Evolutionary conservation across 2,113 vertebrate species (phyloP).

Genomic region (Synchiropus splendidus): DNA sequence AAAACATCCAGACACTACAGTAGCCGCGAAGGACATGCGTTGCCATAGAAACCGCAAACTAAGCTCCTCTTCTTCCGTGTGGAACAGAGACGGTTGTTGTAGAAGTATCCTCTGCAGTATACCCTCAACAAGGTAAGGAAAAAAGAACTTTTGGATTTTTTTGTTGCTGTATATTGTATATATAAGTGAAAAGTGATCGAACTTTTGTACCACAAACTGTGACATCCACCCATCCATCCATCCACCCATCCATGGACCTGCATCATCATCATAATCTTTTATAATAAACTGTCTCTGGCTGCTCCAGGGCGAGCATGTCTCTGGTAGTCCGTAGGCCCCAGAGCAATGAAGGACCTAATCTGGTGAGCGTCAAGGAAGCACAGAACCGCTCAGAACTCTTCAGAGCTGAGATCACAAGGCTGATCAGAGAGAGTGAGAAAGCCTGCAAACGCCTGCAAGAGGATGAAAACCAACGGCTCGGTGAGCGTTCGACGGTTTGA

Average conservation of each 20-base stretch:
- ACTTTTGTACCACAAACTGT: too few relatives aligned
- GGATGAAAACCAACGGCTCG: conserved; percentile 74
- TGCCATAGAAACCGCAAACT: conserved; percentile 39
- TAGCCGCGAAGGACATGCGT: conserved; percentile 1
- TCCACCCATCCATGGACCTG: too few relatives aligned
- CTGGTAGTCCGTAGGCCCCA: conserved; percentile 49
- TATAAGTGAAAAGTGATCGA: too few relatives aligned
- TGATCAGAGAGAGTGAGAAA: conserved; percentile 75
- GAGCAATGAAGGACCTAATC: conserved; percentile 37
- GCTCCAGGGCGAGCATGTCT: conserved; percentile 76
- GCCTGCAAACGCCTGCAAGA: conserved; percentile 70
- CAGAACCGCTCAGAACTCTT: conserved; percentile 68
- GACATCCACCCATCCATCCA: too few relatives aligned
- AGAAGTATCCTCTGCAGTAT: background rate
- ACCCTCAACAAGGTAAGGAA: conserved; percentile 3
- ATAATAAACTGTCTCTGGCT: too few relatives aligned
- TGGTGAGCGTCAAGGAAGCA: conserved; percentile 58
- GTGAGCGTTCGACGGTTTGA: conserved; percentile 47
- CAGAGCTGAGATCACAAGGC: conserved; percentile 67
- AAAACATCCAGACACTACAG: background rate
- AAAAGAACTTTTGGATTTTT: too few relatives aligned
- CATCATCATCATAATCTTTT: too few relatives aligned
- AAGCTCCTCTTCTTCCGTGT: background rate
- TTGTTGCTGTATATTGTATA: too few relatives aligned
- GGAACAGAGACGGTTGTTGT: background rate